Conservation (phyloP, 2,888 invertebrate genomes). For the Epiblema foenella region DNA sequence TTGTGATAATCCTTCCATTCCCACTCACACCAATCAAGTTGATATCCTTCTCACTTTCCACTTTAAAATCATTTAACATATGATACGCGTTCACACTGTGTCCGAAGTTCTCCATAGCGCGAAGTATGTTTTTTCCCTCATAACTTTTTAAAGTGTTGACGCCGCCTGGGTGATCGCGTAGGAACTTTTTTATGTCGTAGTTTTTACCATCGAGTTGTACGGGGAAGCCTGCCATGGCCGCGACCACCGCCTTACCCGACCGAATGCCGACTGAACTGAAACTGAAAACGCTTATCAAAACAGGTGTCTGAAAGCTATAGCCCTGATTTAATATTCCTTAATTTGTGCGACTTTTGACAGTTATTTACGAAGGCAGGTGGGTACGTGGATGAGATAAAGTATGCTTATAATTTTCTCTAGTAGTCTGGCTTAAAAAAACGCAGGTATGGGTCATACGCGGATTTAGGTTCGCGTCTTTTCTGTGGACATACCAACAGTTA, state of each 20-base stretch:
- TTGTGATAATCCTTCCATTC: conserved; percentile 73
- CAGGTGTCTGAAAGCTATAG: not conserved
- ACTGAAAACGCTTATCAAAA: conserved; percentile 34
- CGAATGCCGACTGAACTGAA: conserved; percentile 51
- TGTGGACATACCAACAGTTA: too few relatives aligned
- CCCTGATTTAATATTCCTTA: not conserved
- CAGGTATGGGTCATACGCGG: too few relatives aligned
- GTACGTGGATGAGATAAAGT: too few relatives aligned
- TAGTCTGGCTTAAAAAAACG: not conserved
- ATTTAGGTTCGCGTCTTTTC: too few relatives aligned
- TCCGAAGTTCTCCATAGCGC: conserved; percentile 82
- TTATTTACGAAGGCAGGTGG: not conserved
- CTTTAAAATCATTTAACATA: conserved; percentile 86
- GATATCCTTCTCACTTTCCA: conserved; percentile 75
- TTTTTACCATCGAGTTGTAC: conserved; percentile 74
- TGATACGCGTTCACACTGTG: conserved; percentile 88
- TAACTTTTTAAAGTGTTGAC: conserved; percentile 86
- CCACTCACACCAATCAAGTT: conserved; percentile 72
- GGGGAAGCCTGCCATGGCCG: conserved; percentile 62
- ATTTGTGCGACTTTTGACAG: not conserved
- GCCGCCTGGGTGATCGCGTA: conserved; percentile 91
- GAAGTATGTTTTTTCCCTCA: conserved; percentile 80
- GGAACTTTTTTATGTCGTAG: conserved; percentile 88
- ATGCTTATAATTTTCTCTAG: too few relatives aligned
- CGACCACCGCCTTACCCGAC: conserved; percentile 47